Percentiles rank a stretch among this genome's conserved stretches.
Conservation (phyloP, 2,113 vertebrate species). For the Tricholaema leucomelas region DNA sequence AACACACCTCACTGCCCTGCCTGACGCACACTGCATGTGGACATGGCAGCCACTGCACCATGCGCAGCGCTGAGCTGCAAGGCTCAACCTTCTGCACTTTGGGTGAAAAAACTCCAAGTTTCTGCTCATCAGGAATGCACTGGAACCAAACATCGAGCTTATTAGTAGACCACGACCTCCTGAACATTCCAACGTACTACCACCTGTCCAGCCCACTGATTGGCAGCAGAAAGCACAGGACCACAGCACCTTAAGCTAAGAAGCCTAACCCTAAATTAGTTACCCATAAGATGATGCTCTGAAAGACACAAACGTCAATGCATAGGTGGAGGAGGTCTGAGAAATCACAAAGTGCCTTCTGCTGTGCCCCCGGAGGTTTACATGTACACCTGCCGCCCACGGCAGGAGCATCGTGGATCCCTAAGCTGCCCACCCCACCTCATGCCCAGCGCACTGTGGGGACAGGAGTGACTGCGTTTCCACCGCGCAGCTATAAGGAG, state of each 20-base stretch:
- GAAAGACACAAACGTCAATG: rapidly evolving
- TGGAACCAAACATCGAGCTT: neutral
- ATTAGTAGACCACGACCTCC: neutral
- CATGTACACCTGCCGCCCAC: rapidly evolving
- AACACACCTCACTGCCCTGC: rapidly evolving
- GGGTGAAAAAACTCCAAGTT: neutral
- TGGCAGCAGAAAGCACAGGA: neutral
- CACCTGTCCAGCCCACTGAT: neutral
- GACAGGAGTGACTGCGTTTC: rapidly evolving
- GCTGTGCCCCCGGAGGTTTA: rapidly evolving
- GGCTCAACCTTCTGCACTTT: neutral
- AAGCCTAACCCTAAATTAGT: neutral
- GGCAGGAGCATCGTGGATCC: rapidly evolving
- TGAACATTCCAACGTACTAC: rapidly evolving
- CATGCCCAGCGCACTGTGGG: neutral
- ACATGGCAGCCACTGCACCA: no score
- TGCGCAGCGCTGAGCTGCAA: rapidly evolving
- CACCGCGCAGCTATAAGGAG: neutral
- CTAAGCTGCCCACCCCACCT: rapidly evolving
- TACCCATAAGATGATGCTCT: rapidly evolving
- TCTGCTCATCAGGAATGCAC: neutral
- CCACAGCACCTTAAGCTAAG: rapidly evolving
- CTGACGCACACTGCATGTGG: rapidly evolving
- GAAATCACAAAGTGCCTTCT: neutral
- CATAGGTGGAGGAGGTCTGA: rapidly evolving